These are phyloP conservation scores for Cyprinus carpio DNA, from an alignment of 2,113 vertebrate species.

Conservation along the genomic window DNA sequence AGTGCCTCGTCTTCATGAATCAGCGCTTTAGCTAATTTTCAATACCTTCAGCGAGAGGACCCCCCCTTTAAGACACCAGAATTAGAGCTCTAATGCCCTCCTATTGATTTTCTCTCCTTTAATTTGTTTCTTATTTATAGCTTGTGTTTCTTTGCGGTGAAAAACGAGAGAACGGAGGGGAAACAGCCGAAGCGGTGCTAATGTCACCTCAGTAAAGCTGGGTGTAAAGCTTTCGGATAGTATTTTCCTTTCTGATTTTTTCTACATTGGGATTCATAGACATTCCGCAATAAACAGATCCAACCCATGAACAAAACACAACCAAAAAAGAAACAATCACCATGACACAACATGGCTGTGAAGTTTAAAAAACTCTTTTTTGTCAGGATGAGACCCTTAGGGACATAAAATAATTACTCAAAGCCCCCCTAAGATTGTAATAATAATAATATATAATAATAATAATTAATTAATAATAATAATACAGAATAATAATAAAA, in stretches of 20 bases:
- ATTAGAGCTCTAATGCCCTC: constrained; percentile 72
- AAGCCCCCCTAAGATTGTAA: too few relatives aligned
- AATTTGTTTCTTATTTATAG: constrained; percentile 76
- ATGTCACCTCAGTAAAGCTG: neutral
- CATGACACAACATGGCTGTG: neutral
- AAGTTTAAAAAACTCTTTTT: neutral
- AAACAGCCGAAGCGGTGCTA: constrained; percentile 39
- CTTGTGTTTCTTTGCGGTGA: constrained; percentile 44
- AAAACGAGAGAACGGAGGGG: constrained; percentile 50
- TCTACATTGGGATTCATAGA: neutral
- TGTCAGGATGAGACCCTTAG: neutral
- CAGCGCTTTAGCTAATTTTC: constrained; percentile 69
- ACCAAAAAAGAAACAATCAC: neutral
- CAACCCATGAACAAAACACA: neutral
- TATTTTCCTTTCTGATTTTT: neutral
- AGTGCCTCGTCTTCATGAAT: constrained; percentile 61
- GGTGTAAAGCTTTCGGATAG: too few relatives aligned
- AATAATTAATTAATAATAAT: too few relatives aligned
- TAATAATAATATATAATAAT: too few relatives aligned
- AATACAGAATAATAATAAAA: too few relatives aligned
- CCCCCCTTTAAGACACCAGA: constrained; percentile 68
- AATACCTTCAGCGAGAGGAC: constrained; percentile 65
- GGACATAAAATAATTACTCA: too few relatives aligned
- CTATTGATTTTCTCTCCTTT: constrained; percentile 73
- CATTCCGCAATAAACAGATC: neutral